These are phyloP conservation scores for Pinctada fucata DNA, from an alignment of 2,888 invertebrate species.

Conservation along the genomic window DNA sequence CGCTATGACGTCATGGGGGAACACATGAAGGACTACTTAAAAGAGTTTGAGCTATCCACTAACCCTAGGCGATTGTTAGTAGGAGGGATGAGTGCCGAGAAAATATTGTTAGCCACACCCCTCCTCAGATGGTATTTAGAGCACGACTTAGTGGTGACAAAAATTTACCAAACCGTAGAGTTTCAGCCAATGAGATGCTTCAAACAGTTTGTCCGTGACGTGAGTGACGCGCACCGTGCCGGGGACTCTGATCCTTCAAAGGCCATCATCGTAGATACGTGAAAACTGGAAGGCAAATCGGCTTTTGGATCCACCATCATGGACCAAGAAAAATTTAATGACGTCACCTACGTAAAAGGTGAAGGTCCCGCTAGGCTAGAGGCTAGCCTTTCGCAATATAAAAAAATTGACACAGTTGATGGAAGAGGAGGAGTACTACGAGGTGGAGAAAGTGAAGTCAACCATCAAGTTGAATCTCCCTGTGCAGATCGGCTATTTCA, in stretches of 20 bases:
- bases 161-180: slow-evolving; percentile 44
- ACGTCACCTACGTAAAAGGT: slow-evolving; percentile 40
- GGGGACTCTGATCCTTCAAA: slow-evolving; percentile 23
- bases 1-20: too few relatives aligned
- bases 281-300: slow-evolving; percentile 33
- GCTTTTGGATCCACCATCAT: too few relatives aligned
- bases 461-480: slow-evolving; percentile 46
- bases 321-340: slow-evolving; percentile 42
- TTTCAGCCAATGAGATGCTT: slow-evolving; percentile 39
- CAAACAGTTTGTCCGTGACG: slow-evolving; percentile 30
- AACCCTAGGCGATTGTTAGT: slow-evolving; percentile 38
- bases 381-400: slow-evolving; percentile 41
- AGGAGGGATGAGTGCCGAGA: slow-evolving; percentile 39
- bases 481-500: slow-evolving; percentile 50
- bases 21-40: too few relatives aligned
- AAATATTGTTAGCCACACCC: too few relatives aligned
- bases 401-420: slow-evolving; percentile 39
- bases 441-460: slow-evolving; percentile 41
- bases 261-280: slow-evolving; percentile 41
- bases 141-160: slow-evolving; percentile 34
- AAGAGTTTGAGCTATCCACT: too few relatives aligned
- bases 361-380: slow-evolving; percentile 34
- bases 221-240: slow-evolving; percentile 31
- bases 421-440: slow-evolving; percentile 32
- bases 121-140: too few relatives aligned